Evolutionary conservation across 2,797 vertebrate genomes (phyloP).

Genomic region (Acestrorhynchus altus): DNA sequence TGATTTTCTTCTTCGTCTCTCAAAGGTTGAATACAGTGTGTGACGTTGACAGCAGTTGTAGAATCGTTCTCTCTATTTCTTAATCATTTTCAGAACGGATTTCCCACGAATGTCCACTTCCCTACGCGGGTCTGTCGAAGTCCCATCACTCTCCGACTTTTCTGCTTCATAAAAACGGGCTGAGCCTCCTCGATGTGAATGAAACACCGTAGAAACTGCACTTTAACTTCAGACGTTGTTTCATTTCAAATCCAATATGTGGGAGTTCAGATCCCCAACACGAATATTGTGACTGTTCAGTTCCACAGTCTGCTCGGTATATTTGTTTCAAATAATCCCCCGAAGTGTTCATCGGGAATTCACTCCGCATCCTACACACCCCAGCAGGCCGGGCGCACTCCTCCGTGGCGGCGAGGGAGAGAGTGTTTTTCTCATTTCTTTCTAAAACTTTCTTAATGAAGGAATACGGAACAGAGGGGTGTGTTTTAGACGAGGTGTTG

Average conservation of each 20-base stretch:
- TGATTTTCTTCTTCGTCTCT: too few species aligned
- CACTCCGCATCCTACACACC: neutral
- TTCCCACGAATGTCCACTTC: too few species aligned
- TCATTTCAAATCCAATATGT: neutral
- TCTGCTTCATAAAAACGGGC: neutral
- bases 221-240: neutral
- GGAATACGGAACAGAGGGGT: conserved; percentile 47
- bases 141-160: too few species aligned
- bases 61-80: too few species aligned
- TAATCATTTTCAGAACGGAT: too few species aligned
- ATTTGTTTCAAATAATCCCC: conserved; percentile 3
- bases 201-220: neutral
- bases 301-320: neutral
- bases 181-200: neutral
- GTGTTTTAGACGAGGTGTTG: conserved; percentile 68
- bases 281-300: neutral
- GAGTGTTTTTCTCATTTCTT: conserved; percentile 51
- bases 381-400: neutral
- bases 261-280: neutral
- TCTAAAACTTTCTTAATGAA: conserved; percentile 63
- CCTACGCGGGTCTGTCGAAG: too few species aligned
- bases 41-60: too few species aligned
- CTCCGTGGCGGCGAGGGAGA: neutral
- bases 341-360: neutral
- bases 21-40: too few species aligned